A percentile compares a stretch with the other conserved stretches of the same genome.
phyloP scores from a whole-genome alignment of 2,113 vertebrate genomes.

The Pitta sordida region DNA sequence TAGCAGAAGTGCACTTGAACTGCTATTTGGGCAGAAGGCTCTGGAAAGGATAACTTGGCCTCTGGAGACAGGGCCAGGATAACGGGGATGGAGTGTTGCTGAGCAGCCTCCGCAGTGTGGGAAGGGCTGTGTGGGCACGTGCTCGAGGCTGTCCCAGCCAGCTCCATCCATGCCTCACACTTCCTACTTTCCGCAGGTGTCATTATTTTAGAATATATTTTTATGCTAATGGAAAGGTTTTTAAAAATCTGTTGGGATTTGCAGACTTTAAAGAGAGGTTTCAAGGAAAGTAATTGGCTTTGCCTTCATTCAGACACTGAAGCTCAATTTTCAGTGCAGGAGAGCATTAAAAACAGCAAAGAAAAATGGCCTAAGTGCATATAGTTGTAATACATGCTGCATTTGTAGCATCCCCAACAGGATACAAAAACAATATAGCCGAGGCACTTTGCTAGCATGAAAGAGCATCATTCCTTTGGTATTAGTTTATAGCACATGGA shows the following conservation, averaged over 20 bases:
- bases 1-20: not conserved
- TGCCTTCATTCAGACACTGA: not conserved
- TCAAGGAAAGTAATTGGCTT: slow-evolving; percentile 43
- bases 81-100: not conserved
- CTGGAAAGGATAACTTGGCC: fast-evolving
- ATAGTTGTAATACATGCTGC: slow-evolving; percentile 36
- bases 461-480: slow-evolving; percentile 57
- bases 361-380: slow-evolving; percentile 60
- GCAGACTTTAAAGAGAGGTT: slow-evolving; percentile 26
- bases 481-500: slow-evolving; percentile 57
- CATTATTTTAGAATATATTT: not conserved
- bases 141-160: not conserved
- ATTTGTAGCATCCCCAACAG: slow-evolving; percentile 41
- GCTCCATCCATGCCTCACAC: not conserved
- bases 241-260: not conserved
- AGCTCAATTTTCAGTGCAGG: slow-evolving; percentile 35
- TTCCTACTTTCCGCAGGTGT: not conserved
- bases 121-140: not conserved
- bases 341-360: slow-evolving; percentile 47
- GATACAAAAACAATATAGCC: slow-evolving; percentile 28
- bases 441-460: slow-evolving; percentile 47
- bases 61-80: not conserved
- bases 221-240: slow-evolving; percentile 33
- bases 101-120: not conserved
- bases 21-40: not conserved